Conservation (phyloP, 2,113 vertebrate genomes). For the Engraulis encrasicolus region DNA sequence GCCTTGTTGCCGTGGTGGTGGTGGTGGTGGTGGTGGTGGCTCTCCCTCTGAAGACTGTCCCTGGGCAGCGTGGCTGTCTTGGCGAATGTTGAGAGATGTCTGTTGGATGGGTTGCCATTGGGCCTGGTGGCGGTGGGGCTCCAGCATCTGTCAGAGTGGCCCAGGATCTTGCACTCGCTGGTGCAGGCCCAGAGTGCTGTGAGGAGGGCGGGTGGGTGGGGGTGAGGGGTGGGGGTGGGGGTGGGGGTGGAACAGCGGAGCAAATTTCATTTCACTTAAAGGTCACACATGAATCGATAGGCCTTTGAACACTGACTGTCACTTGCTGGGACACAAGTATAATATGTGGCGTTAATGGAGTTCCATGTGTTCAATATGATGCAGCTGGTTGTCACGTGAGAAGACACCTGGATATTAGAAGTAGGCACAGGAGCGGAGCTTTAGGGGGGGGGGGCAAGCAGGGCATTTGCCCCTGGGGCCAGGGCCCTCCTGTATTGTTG, state of each 20-base stretch:
- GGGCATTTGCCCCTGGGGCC: too few relatives aligned
- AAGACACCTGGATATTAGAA: not conserved
- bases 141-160: conserved; percentile 97
- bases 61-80: conserved; percentile 90
- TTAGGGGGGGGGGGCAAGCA: too few relatives aligned
- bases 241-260: conserved; percentile 11
- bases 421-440: too few relatives aligned
- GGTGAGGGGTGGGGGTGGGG: too few relatives aligned
- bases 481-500: too few relatives aligned
- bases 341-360: not conserved
- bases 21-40: too few relatives aligned
- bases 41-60: conserved; percentile 85
- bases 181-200: conserved; percentile 96
- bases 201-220: too few relatives aligned
- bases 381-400: not conserved
- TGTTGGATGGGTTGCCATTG: conserved; percentile 75
- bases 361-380: not conserved
- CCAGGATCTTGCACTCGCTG: conserved; percentile 92
- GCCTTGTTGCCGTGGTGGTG: too few relatives aligned
- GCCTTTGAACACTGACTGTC: not conserved
- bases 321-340: not conserved
- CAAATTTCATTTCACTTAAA: not conserved
- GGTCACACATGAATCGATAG: not conserved
- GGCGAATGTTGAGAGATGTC: conserved; percentile 86
- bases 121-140: conserved; percentile 86